phyloP scores from a whole-genome alignment of 2,113 vertebrate species.

The Gadus chalcogrammus region DNA sequence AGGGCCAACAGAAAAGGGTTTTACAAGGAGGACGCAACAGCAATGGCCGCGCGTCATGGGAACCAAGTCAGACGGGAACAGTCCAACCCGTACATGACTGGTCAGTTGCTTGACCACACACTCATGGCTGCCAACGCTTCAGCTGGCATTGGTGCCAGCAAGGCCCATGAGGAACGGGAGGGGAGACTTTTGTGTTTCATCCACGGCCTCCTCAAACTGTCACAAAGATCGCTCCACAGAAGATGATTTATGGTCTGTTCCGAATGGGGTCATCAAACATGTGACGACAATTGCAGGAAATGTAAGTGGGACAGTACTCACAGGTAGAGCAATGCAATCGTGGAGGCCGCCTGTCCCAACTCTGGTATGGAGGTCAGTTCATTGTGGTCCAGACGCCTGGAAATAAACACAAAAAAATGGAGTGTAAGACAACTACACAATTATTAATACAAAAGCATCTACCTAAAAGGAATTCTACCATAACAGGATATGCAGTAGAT shows the following conservation, averaged over 20 bases:
- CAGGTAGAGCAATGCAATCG: conserved; percentile 80
- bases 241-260: too few relatives aligned
- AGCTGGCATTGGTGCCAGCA: conserved; percentile 5
- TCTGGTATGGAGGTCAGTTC: conserved; percentile 84
- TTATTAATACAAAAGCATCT: too few relatives aligned
- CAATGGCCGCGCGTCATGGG: too few relatives aligned
- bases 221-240: too few relatives aligned
- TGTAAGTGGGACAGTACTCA: conserved; percentile 73
- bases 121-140: not conserved
- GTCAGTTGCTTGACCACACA: conserved; percentile 27
- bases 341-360: conserved; percentile 75
- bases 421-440: conserved; percentile 24
- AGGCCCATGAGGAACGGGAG: conserved; percentile 6
- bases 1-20: not conserved
- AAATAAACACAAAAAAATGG: conserved; percentile 25
- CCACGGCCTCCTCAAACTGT: not conserved
- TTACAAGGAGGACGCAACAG: not conserved
- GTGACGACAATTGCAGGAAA: conserved; percentile 23
- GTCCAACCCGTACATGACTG: not conserved
- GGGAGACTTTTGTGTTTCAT: too few relatives aligned
- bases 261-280: too few relatives aligned
- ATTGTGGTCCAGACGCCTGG: conserved; percentile 87
- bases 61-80: too few relatives aligned
- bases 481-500: too few relatives aligned
- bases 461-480: too few relatives aligned